These are phyloP conservation scores for Artibeus lituratus DNA, from an alignment of 2,797 vertebrate genomes.

Conservation along the genomic window DNA sequence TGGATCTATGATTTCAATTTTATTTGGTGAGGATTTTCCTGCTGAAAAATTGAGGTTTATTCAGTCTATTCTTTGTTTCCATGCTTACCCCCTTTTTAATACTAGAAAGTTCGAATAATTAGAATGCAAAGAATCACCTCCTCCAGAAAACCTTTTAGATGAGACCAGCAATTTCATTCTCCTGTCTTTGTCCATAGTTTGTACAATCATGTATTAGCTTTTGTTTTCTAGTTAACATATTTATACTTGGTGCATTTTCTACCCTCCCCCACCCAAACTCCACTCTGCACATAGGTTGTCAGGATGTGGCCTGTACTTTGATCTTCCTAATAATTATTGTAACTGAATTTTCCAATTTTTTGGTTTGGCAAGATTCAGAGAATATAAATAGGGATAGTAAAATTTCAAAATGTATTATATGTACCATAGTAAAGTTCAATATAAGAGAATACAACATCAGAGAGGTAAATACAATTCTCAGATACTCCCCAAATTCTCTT, in stretches of 20 bases:
- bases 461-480: conserved; percentile 2
- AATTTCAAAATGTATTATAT: conserved; percentile 21
- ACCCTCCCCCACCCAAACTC: not conserved
- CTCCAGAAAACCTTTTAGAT: not conserved
- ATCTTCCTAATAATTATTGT: not conserved
- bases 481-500: not conserved
- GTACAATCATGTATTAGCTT: not conserved
- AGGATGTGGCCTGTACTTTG: not conserved
- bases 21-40: not conserved
- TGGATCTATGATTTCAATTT: conserved; percentile 44
- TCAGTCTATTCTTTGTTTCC: not conserved
- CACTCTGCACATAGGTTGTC: not conserved
- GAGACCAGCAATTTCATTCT: not conserved
- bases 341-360: conserved; percentile 26
- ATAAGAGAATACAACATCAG: not conserved
- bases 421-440: not conserved
- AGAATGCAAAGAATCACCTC: not conserved
- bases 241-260: not conserved
- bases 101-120: conserved; percentile 26
- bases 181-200: not conserved
- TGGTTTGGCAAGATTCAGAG: not conserved
- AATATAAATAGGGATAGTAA: not conserved
- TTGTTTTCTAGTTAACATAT: not conserved
- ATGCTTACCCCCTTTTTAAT: not conserved
- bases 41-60: conserved; percentile 17